A percentile compares a stretch with the other conserved stretches of the same genome.
phyloP scores from a whole-genome alignment of 2,113 vertebrate species.

The Oryzias javanicus region DNA sequence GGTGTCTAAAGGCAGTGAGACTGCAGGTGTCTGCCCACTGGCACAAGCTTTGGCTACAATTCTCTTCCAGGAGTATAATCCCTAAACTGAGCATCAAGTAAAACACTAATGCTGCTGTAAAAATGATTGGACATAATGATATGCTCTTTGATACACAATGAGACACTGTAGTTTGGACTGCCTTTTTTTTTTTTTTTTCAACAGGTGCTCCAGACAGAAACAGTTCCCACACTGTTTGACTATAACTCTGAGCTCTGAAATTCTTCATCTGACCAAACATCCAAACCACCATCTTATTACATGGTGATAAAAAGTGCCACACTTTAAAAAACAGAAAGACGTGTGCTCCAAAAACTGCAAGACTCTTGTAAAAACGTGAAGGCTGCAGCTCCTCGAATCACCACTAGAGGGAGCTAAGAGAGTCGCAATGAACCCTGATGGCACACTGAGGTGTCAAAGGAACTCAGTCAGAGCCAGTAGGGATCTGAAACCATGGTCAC shows the following conservation, averaged over 20 bases:
- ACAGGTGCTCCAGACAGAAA: slow-evolving; percentile 19
- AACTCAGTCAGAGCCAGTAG: background rate
- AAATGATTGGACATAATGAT: background rate
- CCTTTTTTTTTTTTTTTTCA: slow-evolving; percentile 6
- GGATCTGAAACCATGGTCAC: background rate
- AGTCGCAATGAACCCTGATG: slow-evolving; percentile 4
- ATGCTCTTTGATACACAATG: background rate
- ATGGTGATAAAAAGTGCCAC: slow-evolving; percentile 24
- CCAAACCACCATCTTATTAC: slow-evolving; percentile 1
- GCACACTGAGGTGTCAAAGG: background rate
- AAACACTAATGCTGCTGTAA: background rate
- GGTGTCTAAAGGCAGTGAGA: background rate
- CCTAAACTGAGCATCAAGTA: background rate
- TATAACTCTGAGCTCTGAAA: background rate
- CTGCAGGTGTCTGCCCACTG: slow-evolving; percentile 18
- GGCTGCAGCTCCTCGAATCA: background rate
- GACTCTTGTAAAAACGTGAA: no score
- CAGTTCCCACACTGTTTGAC: background rate
- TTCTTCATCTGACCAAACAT: slow-evolving; percentile 18
- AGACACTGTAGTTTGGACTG: background rate
- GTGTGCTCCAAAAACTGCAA: background rate
- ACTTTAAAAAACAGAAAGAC: slow-evolving; percentile 7
- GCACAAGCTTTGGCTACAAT: background rate
- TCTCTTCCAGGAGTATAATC: background rate
- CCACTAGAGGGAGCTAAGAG: slow-evolving; percentile 51